Evolutionary conservation across 2,888 invertebrate species (phyloP).

Genomic region (Microplitis manilae): DNA sequence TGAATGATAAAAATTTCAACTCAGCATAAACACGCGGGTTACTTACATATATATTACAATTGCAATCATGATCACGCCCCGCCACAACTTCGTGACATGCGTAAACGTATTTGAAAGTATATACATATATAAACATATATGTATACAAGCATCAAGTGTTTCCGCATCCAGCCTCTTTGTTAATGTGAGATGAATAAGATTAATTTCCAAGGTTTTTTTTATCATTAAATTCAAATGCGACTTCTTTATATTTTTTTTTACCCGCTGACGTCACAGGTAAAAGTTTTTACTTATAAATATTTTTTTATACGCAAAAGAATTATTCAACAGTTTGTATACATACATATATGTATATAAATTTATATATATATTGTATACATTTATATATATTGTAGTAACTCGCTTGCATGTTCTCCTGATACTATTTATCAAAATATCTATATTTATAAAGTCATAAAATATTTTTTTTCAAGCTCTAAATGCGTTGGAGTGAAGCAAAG

Average conservation of each 20-base stretch:
- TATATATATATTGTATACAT: not conserved
- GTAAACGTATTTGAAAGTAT: not conserved
- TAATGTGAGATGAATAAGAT: not conserved
- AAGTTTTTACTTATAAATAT: too few species aligned
- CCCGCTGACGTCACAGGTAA: not conserved
- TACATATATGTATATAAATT: too few species aligned
- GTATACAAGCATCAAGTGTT: not conserved
- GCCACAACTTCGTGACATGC: not conserved
- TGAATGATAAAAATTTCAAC: not conserved
- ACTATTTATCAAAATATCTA: constrained; percentile 1
- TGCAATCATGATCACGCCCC: constrained; percentile 1
- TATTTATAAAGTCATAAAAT: not conserved
- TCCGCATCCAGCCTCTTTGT: not conserved
- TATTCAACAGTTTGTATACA: too few species aligned
- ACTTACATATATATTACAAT: not conserved
- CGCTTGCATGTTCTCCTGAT: not conserved
- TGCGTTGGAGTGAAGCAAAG: not conserved
- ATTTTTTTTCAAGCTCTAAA: not conserved
- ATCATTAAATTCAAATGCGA: not conserved
- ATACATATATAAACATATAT: not conserved
- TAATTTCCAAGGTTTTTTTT: not conserved
- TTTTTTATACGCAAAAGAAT: too few species aligned
- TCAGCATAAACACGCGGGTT: not conserved
- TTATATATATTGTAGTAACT: not conserved
- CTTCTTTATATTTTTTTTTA: not conserved